These are phyloP conservation scores for Hirtodrosophila confusa DNA, from an alignment of 2,888 invertebrate genomes.

Conservation along the genomic window DNA sequence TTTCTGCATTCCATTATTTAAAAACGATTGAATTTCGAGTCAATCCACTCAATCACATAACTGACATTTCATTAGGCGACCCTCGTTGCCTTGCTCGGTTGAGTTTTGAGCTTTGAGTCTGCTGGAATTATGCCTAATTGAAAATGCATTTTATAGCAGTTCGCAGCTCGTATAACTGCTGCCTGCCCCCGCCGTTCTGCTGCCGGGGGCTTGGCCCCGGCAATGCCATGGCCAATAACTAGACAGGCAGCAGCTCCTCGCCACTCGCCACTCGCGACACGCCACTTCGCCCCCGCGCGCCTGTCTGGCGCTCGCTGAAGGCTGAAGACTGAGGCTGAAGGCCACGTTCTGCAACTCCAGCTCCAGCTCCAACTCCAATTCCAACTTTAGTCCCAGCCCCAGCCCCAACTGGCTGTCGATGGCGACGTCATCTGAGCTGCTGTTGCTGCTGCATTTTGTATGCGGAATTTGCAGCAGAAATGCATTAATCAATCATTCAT, in stretches of 20 bases:
- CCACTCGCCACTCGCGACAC: neutral
- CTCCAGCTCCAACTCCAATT: constrained; percentile 1
- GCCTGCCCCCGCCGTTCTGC: constrained; percentile 2
- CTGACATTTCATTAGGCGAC: constrained; percentile 3
- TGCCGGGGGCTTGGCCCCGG: constrained; percentile 16
- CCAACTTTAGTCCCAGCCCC: neutral
- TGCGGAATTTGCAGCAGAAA: constrained; percentile 79
- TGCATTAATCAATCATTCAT: constrained; percentile 82
- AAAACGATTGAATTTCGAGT: no score
- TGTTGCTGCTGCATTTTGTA: constrained; percentile 67
- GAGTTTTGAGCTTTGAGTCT: constrained; percentile 31
- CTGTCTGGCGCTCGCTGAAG: constrained; percentile 68
- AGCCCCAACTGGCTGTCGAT: constrained; percentile 22
- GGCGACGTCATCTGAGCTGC: constrained; percentile 25
- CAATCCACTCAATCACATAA: neutral
- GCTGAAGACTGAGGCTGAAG: constrained; percentile 67
- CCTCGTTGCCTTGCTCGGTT: constrained; percentile 18
- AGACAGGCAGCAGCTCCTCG: constrained; percentile 33
- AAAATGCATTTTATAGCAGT: constrained; percentile 79
- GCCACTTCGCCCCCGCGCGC: constrained; percentile 63
- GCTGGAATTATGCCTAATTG: constrained; percentile 76
- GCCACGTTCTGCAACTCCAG: constrained; percentile 50
- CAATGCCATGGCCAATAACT: constrained; percentile 62
- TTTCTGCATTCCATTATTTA: no score
- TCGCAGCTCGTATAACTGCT: constrained; percentile 51